Base-by-base conservation (phyloP, 92 coral and sea anemone species). In the Blastomussa wellsi region DNA sequence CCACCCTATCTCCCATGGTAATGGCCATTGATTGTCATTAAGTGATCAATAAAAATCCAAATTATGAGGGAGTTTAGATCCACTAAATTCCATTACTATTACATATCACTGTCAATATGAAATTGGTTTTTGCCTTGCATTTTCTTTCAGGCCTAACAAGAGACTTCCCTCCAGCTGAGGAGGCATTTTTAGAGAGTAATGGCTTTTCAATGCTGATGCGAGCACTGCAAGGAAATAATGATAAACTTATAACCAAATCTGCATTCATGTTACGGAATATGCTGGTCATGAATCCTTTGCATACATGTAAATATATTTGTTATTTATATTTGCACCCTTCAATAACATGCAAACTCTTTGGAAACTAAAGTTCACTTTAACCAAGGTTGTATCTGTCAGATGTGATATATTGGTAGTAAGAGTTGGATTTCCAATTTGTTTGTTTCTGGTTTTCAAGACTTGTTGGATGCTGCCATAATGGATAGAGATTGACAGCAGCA, bases 191-290 rank as follows among this genome's bases (percentile, higher is more conserved):
- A 55, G 82, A 89, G 9, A 80, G 74, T 1, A 88, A 96, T 80
- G 98, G 98, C 22, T 88, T 96, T 69, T 96, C 98, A 7, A 78
- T 87, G 22, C 64, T 96, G 55, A 79, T 96, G 72, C 85, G 95
- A 81, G 95, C 96, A 32, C 87, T 96, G 92, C 95, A 94, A 76
- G 91, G 88, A 69, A 88, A 91, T 48, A 87, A 82, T 53, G 86
- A 86, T 4, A 96, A 96, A 90, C 90, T 94, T 10, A 86, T 84
- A 79, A 75, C 89, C 53, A 96, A 96, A 84, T 82, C 98, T 48
- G 90, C 93, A 29, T 92, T 92, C 53, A 88, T 96, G 87, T 74
- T 93, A 42, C 71, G 78, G 79, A 90, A 91, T 70, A 86, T 91
- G 73, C 37, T 89, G 66, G 53, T 70, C 11, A 51, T 85, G 26